phyloP scores from a whole-genome alignment of 2,888 invertebrate genomes.

The Cryptus viduatorius region DNA sequence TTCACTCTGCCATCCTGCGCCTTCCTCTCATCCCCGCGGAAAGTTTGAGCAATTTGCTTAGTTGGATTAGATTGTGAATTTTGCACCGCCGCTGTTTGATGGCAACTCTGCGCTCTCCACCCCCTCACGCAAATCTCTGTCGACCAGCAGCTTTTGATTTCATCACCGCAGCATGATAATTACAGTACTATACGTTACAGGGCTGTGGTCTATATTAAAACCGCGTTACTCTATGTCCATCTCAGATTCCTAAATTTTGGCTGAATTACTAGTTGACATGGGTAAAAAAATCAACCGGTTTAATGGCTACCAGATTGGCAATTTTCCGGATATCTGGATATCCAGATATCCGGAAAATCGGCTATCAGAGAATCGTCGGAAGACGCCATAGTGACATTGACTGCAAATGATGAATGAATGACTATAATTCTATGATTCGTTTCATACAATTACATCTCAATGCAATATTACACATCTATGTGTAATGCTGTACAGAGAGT shows the following conservation, averaged over 20 bases:
- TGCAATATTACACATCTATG: conserved; percentile 56
- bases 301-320: too few relatives aligned
- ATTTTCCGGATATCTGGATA: too few relatives aligned
- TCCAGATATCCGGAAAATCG: too few relatives aligned
- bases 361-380: too few relatives aligned
- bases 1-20: not conserved
- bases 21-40: conserved; percentile 65
- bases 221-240: too few relatives aligned
- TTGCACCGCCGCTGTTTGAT: conserved; percentile 77
- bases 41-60: conserved; percentile 81
- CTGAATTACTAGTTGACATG: too few relatives aligned
- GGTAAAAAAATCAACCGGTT: too few relatives aligned
- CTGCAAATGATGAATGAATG: too few relatives aligned
- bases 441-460: too few relatives aligned
- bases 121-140: conserved; percentile 52
- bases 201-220: conserved; percentile 44
- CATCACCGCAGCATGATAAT: conserved; percentile 74
- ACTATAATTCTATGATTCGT: too few relatives aligned
- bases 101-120: conserved; percentile 70
- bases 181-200: conserved; percentile 74
- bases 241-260: too few relatives aligned
- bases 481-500: conserved; percentile 55
- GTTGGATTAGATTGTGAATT: conserved; percentile 82
- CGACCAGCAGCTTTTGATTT: conserved; percentile 45
- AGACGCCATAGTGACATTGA: too few relatives aligned